A percentile compares a stretch with the other conserved stretches of the same genome.
phyloP scores from a whole-genome alignment of 2,797 vertebrate species.

The Enteromius mattozi region DNA sequence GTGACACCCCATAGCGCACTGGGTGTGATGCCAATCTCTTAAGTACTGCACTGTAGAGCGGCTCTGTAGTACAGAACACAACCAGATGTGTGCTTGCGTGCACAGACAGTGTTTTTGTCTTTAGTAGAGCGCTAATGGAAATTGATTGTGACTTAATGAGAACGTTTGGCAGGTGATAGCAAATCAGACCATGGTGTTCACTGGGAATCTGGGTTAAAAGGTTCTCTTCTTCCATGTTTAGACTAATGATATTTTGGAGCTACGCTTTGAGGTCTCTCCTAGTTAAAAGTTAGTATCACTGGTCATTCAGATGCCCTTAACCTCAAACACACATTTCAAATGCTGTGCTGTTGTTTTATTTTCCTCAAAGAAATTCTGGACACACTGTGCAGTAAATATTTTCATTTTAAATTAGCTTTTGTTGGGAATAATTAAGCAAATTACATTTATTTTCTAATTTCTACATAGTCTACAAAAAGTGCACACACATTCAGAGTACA shows the following conservation, averaged over 20 bases:
- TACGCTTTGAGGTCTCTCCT: neutral
- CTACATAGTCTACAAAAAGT: neutral
- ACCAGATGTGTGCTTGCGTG: slow-evolving; percentile 36
- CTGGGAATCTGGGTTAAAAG: slow-evolving; percentile 32
- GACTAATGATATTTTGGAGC: neutral
- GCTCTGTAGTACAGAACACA: slow-evolving; percentile 4
- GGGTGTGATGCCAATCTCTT: slow-evolving; percentile 41
- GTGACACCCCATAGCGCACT: slow-evolving; percentile 39
- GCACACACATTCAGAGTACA: neutral
- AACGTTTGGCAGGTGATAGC: slow-evolving; percentile 41
- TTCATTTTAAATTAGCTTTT: neutral
- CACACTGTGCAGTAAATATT: neutral
- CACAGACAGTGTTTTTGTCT: slow-evolving; percentile 33
- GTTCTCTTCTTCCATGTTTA: slow-evolving; percentile 8
- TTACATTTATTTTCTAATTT: neutral
- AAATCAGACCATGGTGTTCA: slow-evolving; percentile 40
- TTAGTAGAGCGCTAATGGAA: slow-evolving; percentile 52
- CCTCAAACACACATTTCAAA: neutral
- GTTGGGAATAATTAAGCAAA: neutral
- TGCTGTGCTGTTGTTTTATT: neutral
- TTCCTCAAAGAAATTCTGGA: neutral
- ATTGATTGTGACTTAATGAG: slow-evolving; percentile 59
- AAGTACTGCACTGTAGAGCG: slow-evolving; percentile 24
- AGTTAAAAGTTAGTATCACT: neutral
- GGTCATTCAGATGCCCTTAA: neutral